A percentile compares a stretch with the other conserved stretches of the same genome.
Evolutionary conservation across 2,797 vertebrate genomes (phyloP).

Genomic region (Aeoliscus strigatus): DNA sequence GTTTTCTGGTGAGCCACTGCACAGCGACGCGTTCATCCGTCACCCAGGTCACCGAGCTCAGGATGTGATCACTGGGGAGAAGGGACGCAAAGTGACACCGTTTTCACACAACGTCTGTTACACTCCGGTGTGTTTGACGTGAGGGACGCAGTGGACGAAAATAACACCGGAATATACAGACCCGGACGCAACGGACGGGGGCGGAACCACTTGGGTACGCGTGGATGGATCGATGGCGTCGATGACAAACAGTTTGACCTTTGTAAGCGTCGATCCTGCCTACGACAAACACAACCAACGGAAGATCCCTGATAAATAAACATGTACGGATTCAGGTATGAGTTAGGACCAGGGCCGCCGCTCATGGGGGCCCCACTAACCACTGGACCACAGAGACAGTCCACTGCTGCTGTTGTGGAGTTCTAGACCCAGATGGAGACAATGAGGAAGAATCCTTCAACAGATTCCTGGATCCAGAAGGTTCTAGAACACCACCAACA

Average conservation of each 20-base stretch:
- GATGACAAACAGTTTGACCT: conserved; percentile 84
- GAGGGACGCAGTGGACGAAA: too few relatives aligned
- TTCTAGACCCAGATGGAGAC: too few relatives aligned
- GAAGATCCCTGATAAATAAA: conserved; percentile 2
- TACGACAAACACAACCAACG: conserved; percentile 60
- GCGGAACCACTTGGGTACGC: conserved; percentile 76
- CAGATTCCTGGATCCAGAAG: too few relatives aligned
- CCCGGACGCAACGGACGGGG: conserved; percentile 79
- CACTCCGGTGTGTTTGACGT: too few relatives aligned
- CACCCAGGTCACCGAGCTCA: conserved; percentile 92
- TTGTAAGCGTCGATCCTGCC: conserved; percentile 86
- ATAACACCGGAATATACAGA: too few relatives aligned
- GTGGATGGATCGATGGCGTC: conserved; percentile 62
- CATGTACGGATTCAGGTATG: too few relatives aligned
- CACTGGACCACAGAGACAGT: too few relatives aligned
- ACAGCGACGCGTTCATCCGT: conserved; percentile 85
- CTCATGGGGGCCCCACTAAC: too few relatives aligned
- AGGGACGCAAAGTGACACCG: conserved; percentile 54
- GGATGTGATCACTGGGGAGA: conserved; percentile 86
- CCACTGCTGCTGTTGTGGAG: too few relatives aligned
- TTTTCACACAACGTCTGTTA: conserved; percentile 33
- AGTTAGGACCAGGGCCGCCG: too few relatives aligned
- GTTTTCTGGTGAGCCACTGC: conserved; percentile 90
- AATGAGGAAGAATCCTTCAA: too few relatives aligned
- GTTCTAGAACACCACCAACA: too few relatives aligned